Percentiles rank a stretch among this genome's conserved stretches.
Evolutionary conservation across 2,888 invertebrate species (phyloP).

Genomic region (Endotricha flammealis): DNA sequence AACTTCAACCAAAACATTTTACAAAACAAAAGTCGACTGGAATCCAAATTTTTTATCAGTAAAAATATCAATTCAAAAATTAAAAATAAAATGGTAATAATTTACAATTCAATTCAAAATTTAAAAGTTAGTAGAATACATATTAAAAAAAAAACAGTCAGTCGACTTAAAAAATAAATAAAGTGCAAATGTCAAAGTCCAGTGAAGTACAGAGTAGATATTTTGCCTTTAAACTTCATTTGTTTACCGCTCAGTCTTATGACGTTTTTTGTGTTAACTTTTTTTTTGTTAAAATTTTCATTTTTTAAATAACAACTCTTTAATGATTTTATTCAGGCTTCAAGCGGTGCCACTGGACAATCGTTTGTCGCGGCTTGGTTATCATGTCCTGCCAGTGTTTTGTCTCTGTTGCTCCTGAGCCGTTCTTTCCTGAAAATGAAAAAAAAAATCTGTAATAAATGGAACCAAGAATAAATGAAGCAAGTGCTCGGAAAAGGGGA

Average conservation of each 20-base stretch:
- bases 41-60: too few relatives aligned
- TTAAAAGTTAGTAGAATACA: slow-evolving; percentile 1
- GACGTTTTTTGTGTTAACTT: slow-evolving; percentile 58
- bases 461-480: too few relatives aligned
- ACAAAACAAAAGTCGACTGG: too few relatives aligned
- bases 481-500: too few relatives aligned
- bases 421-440: slow-evolving; percentile 94
- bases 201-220: slow-evolving; percentile 25
- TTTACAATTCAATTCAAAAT: slow-evolving; percentile 3
- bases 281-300: slow-evolving; percentile 27
- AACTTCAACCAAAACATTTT: too few relatives aligned
- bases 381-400: slow-evolving; percentile 99
- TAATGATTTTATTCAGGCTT: slow-evolving; percentile 89
- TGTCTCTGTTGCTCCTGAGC: slow-evolving; percentile 95
- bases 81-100: slow-evolving; percentile 15
- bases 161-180: slow-evolving; percentile 12
- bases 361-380: slow-evolving; percentile 96
- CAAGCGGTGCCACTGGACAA: slow-evolving; percentile 97
- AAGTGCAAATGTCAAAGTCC: slow-evolving; percentile 14
- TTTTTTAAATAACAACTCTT: slow-evolving; percentile 31
- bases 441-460: too few relatives aligned
- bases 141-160: slow-evolving; percentile 4
- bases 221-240: slow-evolving; percentile 44
- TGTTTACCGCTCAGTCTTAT: slow-evolving; percentile 74
- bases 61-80: too few relatives aligned